These are phyloP conservation scores for Lepeophtheirus nordmannii DNA, from an alignment of 2,888 invertebrate genomes.

Conservation along the genomic window DNA sequence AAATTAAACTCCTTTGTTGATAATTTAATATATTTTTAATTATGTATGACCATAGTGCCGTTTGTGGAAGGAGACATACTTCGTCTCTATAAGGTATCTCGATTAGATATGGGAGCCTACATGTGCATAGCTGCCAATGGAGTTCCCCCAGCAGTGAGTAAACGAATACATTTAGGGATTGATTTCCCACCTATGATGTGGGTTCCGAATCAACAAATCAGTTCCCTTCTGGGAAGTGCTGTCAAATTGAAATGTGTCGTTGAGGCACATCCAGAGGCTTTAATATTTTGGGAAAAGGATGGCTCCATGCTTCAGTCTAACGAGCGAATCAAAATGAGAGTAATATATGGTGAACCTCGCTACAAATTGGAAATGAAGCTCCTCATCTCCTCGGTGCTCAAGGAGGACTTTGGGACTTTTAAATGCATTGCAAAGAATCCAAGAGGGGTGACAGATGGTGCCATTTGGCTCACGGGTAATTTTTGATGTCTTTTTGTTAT, in stretches of 20 bases:
- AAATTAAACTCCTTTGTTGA: not conserved
- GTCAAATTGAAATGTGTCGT: slow-evolving; percentile 63
- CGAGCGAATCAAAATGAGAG: not conserved
- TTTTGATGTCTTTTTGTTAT: slow-evolving; percentile 29
- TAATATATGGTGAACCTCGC: not conserved
- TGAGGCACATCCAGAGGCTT: slow-evolving; percentile 44
- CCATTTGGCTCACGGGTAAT: slow-evolving; percentile 75
- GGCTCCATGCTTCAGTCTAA: slow-evolving; percentile 10
- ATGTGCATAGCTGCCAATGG: slow-evolving; percentile 42
- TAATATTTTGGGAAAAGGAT: slow-evolving; percentile 31
- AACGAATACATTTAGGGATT: slow-evolving; percentile 66
- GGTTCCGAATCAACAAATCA: slow-evolving; percentile 66
- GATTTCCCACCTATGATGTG: slow-evolving; percentile 77
- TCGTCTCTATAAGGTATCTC: slow-evolving; percentile 65
- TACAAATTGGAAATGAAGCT: slow-evolving; percentile 23
- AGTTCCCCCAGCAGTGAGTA: slow-evolving; percentile 72
- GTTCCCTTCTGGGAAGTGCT: slow-evolving; percentile 55
- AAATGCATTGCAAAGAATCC: slow-evolving; percentile 82
- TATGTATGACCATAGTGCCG: slow-evolving; percentile 41
- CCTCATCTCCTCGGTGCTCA: slow-evolving; percentile 2
- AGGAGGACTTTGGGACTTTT: slow-evolving; percentile 53
- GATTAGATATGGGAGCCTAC: slow-evolving; percentile 79
- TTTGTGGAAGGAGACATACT: slow-evolving; percentile 72
- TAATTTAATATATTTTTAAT: not conserved
- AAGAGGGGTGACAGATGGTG: slow-evolving; percentile 74